Evolutionary conservation across 2,888 invertebrate species (phyloP).

Genomic region (Drosophila bunnanda): DNA sequence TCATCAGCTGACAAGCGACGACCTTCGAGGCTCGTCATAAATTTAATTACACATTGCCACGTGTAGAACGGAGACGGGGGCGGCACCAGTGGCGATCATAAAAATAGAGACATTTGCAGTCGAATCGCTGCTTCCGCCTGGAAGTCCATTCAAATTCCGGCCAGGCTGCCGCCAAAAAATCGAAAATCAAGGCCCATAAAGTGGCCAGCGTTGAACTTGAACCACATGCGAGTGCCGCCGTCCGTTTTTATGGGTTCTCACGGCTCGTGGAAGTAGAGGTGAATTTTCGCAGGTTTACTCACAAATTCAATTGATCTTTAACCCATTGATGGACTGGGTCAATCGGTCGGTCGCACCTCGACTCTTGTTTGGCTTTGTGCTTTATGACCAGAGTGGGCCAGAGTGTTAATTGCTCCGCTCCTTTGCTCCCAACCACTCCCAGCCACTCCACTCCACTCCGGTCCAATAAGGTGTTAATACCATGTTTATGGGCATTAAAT

Average conservation of each 20-base stretch:
- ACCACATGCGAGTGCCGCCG: slow-evolving; percentile 24
- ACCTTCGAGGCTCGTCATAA: slow-evolving; percentile 33
- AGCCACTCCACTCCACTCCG: slow-evolving; percentile 5
- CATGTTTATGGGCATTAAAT: slow-evolving; percentile 75
- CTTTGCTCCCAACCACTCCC: neutral
- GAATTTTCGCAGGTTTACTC: neutral
- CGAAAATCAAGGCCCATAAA: slow-evolving; percentile 51
- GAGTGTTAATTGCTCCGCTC: slow-evolving; percentile 78
- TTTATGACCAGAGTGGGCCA: slow-evolving; percentile 66
- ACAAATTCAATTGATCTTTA: slow-evolving; percentile 19
- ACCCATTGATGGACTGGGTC: slow-evolving; percentile 28
- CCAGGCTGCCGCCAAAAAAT: slow-evolving; percentile 39
- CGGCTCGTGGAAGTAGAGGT: slow-evolving; percentile 2
- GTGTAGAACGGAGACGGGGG: slow-evolving; percentile 15
- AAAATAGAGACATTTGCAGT: slow-evolving; percentile 61
- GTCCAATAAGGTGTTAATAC: slow-evolving; percentile 79
- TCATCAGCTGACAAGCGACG: slow-evolving; percentile 27
- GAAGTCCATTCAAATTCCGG: slow-evolving; percentile 57
- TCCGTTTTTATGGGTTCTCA: slow-evolving; percentile 56
- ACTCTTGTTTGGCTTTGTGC: slow-evolving; percentile 21
- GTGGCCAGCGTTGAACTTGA: slow-evolving; percentile 49
- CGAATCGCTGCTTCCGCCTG: slow-evolving; percentile 37
- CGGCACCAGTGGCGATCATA: slow-evolving; percentile 51
- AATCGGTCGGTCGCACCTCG: slow-evolving; percentile 33
- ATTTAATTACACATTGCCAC: slow-evolving; percentile 52